These are phyloP conservation scores for Steinernema khuongi DNA, from an alignment of 1,140 invertebrate genomes.

Conservation along the genomic window DNA sequence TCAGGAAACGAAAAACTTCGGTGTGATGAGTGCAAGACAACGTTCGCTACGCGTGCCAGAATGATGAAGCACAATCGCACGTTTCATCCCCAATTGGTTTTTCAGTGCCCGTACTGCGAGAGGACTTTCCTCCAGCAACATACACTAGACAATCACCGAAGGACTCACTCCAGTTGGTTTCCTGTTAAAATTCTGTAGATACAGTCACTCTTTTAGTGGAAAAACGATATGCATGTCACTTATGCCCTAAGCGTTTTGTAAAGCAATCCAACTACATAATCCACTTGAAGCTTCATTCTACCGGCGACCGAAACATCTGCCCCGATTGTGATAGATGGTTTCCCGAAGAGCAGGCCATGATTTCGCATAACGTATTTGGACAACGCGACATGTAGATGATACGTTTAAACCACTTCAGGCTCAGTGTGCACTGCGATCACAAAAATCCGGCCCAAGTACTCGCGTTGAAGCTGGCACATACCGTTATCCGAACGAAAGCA, in stretches of 20 bases:
- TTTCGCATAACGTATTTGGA: neutral
- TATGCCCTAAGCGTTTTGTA: neutral
- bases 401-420: too few relatives aligned
- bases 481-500: too few relatives aligned
- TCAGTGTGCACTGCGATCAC: too few relatives aligned
- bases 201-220: neutral
- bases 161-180: neutral
- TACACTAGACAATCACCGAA: neutral
- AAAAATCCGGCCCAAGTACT: too few relatives aligned
- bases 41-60: neutral
- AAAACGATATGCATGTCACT: neutral
- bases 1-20: neutral
- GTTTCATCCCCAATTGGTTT: neutral
- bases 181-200: neutral
- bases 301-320: neutral
- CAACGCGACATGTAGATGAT: too few relatives aligned
- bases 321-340: neutral
- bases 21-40: neutral
- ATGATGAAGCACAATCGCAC: neutral
- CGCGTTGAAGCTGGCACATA: too few relatives aligned
- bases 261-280: neutral
- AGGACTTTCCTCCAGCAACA: neutral
- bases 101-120: neutral
- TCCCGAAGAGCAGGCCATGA: neutral
- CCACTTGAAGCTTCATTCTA: neutral